Base-by-base conservation (phyloP, 2,888 invertebrate species). In the Pammene aurita region DNA sequence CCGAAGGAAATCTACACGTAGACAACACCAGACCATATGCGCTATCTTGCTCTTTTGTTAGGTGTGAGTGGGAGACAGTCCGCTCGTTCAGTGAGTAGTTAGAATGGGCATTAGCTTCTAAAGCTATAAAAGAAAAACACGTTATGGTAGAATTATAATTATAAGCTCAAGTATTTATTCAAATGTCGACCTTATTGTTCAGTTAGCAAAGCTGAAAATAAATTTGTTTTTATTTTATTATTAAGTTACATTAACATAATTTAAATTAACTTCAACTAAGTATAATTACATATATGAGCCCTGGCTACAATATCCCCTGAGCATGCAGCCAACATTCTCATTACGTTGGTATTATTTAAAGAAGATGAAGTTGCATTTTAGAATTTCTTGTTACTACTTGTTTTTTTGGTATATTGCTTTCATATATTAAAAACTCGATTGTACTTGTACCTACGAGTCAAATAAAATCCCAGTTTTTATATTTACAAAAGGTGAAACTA, bases 1-100 rank as follows among this genome's bases (percentile, higher is more conserved):
- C 60, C 61, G 7, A 67, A n/a, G 60, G 60, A 52, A 67, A 67
- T 46, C 35, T 44, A 10, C 35, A 46, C 38, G 16, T 16, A 41
- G 38, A 55, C 38, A 16, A 57, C 16, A 57, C n/a, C 13, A 34
- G 5, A 13, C 6, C 41, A 41, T 14, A 41, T 7, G 18, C 7
- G 41, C 7, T 54, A n/a, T 57, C 56, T 41, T 18, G 56, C 41
- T 57, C 56, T 57, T 57, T 41, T 41, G 41, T 57, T 57, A 13
- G 18, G 1, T 16, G 41, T 18, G 2, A 41, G 41, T 7, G 16
- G 16, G 13, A 35, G 56, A 57, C 13, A 57, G 56, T 41, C 16
- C 11, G 10, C 16, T 56, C 11, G 16, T 38, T 18, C 13, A 57
- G 41, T 57, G 14, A 34, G 11, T 50, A 11, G 50, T 11, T 16